These are phyloP conservation scores for Tipula lateralis DNA, from an alignment of 2,888 invertebrate species.

Conservation along the genomic window DNA sequence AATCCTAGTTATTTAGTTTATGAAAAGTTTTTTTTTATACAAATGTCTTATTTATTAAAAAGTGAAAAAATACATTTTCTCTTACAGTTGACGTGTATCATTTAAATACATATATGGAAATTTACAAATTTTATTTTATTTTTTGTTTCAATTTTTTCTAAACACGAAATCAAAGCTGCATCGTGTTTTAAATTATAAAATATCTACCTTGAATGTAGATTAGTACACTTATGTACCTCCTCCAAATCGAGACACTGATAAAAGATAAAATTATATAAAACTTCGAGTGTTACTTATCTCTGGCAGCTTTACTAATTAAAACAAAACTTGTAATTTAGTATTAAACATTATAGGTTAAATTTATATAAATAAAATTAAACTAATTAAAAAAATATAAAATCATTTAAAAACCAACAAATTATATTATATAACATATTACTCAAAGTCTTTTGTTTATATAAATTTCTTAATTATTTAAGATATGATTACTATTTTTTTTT, in stretches of 20 bases:
- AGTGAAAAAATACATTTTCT: constrained; percentile 24
- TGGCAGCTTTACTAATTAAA: not conserved
- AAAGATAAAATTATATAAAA: not conserved
- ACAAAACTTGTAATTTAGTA: not conserved
- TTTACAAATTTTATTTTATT: not conserved
- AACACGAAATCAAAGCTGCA: not conserved
- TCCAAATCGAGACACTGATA: not conserved
- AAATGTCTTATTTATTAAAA: constrained; percentile 19
- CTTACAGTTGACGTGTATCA: not conserved
- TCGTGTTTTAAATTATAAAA: not conserved
- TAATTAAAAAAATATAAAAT: not conserved
- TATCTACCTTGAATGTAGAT: too few relatives aligned
- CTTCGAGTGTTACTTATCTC: not conserved
- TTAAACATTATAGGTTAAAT: not conserved
- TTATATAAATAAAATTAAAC: not conserved
- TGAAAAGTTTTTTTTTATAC: not conserved
- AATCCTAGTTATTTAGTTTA: not conserved
- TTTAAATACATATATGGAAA: not conserved
- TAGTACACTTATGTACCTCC: too few relatives aligned
- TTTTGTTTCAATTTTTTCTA: not conserved
- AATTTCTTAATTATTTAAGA: constrained; percentile 19
- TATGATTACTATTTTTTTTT: not conserved
- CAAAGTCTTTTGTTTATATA: constrained; percentile 19
- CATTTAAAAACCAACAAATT: not conserved
- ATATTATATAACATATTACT: not conserved